Base-by-base conservation (phyloP, 2,888 invertebrate species). In the Scotopteryx bipunctaria region DNA sequence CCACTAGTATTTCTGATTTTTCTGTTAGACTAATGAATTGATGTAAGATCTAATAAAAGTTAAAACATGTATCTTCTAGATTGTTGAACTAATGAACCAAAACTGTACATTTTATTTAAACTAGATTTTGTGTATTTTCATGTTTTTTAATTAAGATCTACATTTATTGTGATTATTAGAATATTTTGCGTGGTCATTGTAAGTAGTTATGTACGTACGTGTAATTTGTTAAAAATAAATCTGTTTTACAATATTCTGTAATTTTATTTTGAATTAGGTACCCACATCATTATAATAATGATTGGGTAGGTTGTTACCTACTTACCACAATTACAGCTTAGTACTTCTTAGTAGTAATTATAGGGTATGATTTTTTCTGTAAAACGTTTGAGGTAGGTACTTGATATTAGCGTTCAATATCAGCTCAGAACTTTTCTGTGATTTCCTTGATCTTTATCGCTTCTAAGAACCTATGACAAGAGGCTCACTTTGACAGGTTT, bases 161-260 rank as follows among this genome's bases (percentile, higher is more conserved):
- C 62, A 55, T 57, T 63, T 71, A 66, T 66, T 71, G 66, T 71
- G 64, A 69, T 69, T 66, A 53, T 66, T 72, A 70, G 57, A 59
- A 62, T 69, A 65, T 73, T 72, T 73, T 67, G 31, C 33, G 46
- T 47, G 46, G 35, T 42, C 36, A 19, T 46, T 36, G 11, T n/a
- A n/a, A n/a, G 25, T 32, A 44, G 32, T 32, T 29, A 40, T 38
- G 40, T 46, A 46, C 17, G 46, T 78, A 69, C 61, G 64, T 70
- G 75, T 76, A 77, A 76, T 70, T 79, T 84, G 81, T 85, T 85
- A 82, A 79, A 81, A 83, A 76, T 76, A 66, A 59, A 74, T 74
- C 70, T 77, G 78, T 75, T 76, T 72, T 70, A 67, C 64, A 58
- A 65, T 50, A 17, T 29, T 40, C 33, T 9, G 2, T 11, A 14